phyloP scores from a whole-genome alignment of 53 echinoderm and acorn worm genomes.

The Zoroaster sp. region DNA sequence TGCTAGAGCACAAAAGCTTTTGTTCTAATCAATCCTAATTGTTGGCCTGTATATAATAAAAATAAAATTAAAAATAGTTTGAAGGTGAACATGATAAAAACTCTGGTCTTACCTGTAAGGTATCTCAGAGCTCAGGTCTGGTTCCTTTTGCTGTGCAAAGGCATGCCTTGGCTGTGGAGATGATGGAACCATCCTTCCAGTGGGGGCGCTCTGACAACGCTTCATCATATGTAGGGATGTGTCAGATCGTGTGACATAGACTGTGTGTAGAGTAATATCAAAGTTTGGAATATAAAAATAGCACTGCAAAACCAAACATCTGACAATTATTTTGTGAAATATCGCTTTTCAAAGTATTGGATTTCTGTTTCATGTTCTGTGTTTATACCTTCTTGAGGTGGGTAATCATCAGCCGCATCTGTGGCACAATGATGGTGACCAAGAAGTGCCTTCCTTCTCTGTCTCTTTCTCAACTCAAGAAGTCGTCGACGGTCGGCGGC shows the following conservation, averaged over 20 bases:
- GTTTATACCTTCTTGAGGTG: slow-evolving; percentile 12
- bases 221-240: slow-evolving; percentile 48
- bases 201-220: slow-evolving; percentile 69
- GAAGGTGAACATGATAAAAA: no score
- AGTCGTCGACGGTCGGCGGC: slow-evolving; percentile 77
- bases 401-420: not conserved
- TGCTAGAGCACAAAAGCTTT: no score
- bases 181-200: not conserved
- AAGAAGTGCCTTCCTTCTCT: slow-evolving; percentile 80
- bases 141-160: slow-evolving; percentile 17
- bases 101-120: slow-evolving; percentile 68
- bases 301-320: no score
- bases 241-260: slow-evolving; percentile 57
- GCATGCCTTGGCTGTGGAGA: slow-evolving; percentile 41
- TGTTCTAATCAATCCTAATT: no score
- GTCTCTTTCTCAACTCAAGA: slow-evolving; percentile 78
- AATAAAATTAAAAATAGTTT: no score
- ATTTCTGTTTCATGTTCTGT: not conserved
- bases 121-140: slow-evolving; percentile 34
- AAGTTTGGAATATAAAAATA: no score
- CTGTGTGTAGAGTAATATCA: not conserved
- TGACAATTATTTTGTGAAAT: no score
- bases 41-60: no score
- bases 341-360: not conserved
- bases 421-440: slow-evolving; percentile 79